phyloP scores from a whole-genome alignment of 2,113 vertebrate genomes.

The Chionis minor region DNA sequence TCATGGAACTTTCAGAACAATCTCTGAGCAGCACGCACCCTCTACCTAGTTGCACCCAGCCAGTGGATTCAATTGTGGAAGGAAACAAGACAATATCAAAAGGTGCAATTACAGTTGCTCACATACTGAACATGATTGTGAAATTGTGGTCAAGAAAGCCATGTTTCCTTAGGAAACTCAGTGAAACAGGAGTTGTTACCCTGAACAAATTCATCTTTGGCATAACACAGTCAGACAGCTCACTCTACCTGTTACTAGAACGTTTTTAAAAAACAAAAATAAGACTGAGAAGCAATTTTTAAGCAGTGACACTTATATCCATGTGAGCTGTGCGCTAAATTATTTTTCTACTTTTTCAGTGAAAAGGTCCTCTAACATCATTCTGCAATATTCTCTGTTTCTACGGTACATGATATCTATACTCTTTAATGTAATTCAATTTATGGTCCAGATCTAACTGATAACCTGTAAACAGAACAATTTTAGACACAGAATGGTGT shows the following conservation, averaged over 20 bases:
- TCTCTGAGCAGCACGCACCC: not conserved
- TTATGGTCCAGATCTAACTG: not conserved
- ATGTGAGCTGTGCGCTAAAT: not conserved
- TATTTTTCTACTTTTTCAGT: not conserved
- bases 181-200: not conserved
- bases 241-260: not conserved
- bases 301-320: not conserved
- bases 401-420: not conserved
- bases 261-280: not conserved
- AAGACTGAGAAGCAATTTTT: not conserved
- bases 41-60: not conserved
- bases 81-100: not conserved
- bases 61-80: not conserved
- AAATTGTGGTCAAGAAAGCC: not conserved
- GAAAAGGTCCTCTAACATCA: not conserved
- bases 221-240: not conserved
- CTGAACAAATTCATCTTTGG: not conserved
- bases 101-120: not conserved
- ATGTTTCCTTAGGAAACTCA: not conserved
- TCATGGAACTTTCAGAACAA: not conserved
- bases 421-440: not conserved
- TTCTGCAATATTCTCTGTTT: not conserved
- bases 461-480: not conserved
- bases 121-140: not conserved
- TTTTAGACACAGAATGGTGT: not conserved